Base-by-base conservation (phyloP, 2,113 vertebrate genomes). In the Neogobius melanostomus region DNA sequence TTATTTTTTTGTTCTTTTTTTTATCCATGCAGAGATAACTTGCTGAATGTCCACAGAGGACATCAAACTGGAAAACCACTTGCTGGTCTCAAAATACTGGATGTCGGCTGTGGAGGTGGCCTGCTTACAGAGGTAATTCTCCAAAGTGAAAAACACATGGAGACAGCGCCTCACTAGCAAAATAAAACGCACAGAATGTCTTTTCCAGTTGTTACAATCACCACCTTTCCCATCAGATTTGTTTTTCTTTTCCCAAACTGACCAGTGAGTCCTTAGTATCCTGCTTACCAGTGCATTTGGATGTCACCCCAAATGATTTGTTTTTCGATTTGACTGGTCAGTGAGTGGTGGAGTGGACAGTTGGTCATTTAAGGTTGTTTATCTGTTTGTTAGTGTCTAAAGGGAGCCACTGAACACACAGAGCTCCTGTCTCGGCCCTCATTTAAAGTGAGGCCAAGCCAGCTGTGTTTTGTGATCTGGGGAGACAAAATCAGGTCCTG, bases 31-130 rank as follows among this genome's bases (percentile, higher is more conserved):
- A 99, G 98, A 93, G 98, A 99, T 85, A 95, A 94, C 84, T 87
- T 98, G 84, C 90, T 98, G 88, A 97, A 87, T 76, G 80, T 88
- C 72, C 90, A 90, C 60, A 79, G 79, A 80, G 72, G 79, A n/a
- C 92, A 76, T n/a, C 86, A 93, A 16, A 81, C 85, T 6, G 95
- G 95, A 72, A 93, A 82, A 64, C 96, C 96, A 3, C 93, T 99
- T 16, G 88, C 90, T 78, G 94, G 94, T 46, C 76, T 95, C 63
- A 92, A 89, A 77, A 93, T 99, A 74, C 92, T 99, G 7, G 98
- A 99, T 0, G 91, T 98, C 36, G 96, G 97, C 86, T 99, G 97
- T 50, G 98, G 98, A 0, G 97, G 97, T 69, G 97, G 98, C 12
- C 79, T 99, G 69, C 91, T 99, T 54, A 91, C 94, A 67, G 98